These are phyloP conservation scores for Centropus bengalensis DNA, from an alignment of 2,113 vertebrate species.

Conservation along the genomic window DNA sequence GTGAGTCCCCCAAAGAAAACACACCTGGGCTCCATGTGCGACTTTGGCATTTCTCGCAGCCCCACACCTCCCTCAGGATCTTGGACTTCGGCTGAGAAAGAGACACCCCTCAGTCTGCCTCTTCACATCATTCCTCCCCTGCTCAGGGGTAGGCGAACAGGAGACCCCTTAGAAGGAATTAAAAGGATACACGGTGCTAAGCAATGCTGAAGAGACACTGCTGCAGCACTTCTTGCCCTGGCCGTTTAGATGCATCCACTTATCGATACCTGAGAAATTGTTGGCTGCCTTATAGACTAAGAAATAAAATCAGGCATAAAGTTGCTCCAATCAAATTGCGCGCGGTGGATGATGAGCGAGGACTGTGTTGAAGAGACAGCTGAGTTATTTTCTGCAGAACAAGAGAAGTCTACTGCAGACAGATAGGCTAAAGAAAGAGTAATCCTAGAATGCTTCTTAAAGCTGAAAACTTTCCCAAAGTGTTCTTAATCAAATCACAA, in stretches of 20 bases:
- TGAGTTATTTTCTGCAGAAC: not conserved
- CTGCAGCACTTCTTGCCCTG: not conserved
- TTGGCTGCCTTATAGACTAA: not conserved
- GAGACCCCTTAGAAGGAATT: not conserved
- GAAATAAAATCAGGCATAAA: not conserved
- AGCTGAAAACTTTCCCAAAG: slow-evolving; percentile 36
- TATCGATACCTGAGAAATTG: not conserved
- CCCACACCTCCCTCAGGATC: not conserved
- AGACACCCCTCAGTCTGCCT: not conserved
- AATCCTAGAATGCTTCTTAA: slow-evolving; percentile 52
- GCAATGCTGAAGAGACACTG: not conserved
- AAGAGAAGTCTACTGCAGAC: slow-evolving; percentile 20
- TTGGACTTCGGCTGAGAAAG: not conserved
- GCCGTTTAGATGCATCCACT: not conserved
- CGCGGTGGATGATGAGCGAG: not conserved
- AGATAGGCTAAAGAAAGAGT: slow-evolving; percentile 40
- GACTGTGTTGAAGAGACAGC: not conserved
- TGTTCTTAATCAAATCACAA: slow-evolving; percentile 45
- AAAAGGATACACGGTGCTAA: not conserved
- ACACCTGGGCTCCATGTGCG: not conserved
- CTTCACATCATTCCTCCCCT: not conserved
- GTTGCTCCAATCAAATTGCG: not conserved
- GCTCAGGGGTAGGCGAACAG: not conserved
- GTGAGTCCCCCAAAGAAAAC: not conserved
- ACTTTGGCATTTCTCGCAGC: not conserved